phyloP scores from a whole-genome alignment of 2,888 invertebrate species.

The Diarsia brunnea region DNA sequence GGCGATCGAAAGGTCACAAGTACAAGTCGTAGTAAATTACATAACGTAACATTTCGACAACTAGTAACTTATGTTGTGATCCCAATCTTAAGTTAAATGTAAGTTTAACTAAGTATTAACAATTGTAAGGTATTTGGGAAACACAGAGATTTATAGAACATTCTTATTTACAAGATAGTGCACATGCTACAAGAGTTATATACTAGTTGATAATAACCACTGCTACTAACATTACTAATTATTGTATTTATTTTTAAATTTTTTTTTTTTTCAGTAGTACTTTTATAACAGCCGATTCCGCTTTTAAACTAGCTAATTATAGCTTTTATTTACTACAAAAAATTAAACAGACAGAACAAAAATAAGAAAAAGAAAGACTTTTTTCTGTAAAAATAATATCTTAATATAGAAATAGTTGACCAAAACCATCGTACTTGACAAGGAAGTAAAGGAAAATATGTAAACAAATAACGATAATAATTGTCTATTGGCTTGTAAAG shows the following conservation, averaged over 20 bases:
- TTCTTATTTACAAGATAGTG: background rate
- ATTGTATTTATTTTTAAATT: background rate
- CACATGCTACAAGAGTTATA: constrained; percentile 13
- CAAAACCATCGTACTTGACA: background rate
- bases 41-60: constrained; percentile 44
- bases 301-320: background rate
- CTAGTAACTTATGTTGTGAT: constrained; percentile 43
- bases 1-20: constrained; percentile 52
- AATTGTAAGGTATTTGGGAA: constrained; percentile 36
- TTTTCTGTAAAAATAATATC: background rate
- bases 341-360: background rate
- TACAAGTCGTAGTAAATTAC: constrained; percentile 37
- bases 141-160: constrained; percentile 27
- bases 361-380: background rate
- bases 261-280: no score
- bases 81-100: constrained; percentile 39
- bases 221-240: background rate
- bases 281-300: background rate
- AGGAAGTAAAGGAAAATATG: background rate
- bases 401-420: background rate
- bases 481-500: background rate
- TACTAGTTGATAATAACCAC: background rate
- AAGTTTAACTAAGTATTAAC: constrained; percentile 40
- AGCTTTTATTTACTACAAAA: background rate
- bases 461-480: background rate